Evolutionary conservation across 2,797 vertebrate species (phyloP).

Genomic region (Acestrorhynchus altus): DNA sequence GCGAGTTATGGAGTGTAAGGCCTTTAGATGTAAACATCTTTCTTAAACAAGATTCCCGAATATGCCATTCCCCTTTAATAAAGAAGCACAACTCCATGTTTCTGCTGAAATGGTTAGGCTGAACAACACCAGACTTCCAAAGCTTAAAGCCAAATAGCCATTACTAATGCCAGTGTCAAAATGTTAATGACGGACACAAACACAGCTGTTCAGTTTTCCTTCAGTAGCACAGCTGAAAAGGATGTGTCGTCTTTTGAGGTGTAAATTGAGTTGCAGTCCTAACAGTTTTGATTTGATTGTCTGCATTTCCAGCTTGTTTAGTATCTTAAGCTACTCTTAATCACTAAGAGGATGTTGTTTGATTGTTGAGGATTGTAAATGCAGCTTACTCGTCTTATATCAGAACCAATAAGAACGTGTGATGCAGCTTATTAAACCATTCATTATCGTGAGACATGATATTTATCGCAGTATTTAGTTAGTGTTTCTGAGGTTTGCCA

Average conservation of each 20-base stretch:
- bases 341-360: neutral
- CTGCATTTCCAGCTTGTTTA: neutral
- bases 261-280: conserved; percentile 29
- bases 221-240: conserved; percentile 23
- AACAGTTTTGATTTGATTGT: neutral
- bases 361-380: neutral
- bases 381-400: neutral
- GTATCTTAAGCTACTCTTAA: neutral
- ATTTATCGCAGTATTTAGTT: neutral
- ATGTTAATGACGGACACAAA: conserved; percentile 46
- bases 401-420: too few species aligned
- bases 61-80: too few species aligned
- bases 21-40: too few species aligned
- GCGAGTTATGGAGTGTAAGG: too few species aligned
- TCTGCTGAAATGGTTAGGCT: neutral
- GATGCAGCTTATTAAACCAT: neutral
- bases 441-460: neutral
- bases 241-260: conserved; percentile 26
- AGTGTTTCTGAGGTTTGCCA: neutral
- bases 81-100: too few species aligned
- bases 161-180: conserved; percentile 41
- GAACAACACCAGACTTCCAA: conserved; percentile 9
- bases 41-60: too few species aligned
- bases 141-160: conserved; percentile 22
- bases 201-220: conserved; percentile 44